Conservation (phyloP, 2,113 vertebrate genomes). For the Cryptoleucopteryx plumbea region DNA sequence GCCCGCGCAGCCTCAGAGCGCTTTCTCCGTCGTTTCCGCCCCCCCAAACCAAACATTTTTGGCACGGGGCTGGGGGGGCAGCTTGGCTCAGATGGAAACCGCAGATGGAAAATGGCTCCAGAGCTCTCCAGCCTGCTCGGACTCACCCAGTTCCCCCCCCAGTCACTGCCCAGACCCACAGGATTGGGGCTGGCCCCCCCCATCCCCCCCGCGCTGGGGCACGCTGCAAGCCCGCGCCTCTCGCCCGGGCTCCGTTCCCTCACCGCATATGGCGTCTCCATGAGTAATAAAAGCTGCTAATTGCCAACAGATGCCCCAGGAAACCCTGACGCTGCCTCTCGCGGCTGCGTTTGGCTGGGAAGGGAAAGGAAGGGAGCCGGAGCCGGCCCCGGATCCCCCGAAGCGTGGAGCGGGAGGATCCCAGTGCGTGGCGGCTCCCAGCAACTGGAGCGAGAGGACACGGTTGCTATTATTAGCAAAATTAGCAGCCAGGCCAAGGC, state of each 20-base stretch:
- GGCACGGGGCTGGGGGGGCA: neutral
- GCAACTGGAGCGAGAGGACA: neutral
- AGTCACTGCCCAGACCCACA: rapidly evolving
- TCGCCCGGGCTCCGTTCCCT: slow-evolving; percentile 54
- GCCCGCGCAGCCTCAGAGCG: neutral
- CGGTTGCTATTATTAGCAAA: neutral
- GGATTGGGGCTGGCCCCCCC: rapidly evolving
- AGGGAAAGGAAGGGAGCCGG: neutral
- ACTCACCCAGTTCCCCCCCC: rapidly evolving
- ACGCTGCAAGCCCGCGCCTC: neutral
- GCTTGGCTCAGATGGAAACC: neutral
- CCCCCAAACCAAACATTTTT: neutral
- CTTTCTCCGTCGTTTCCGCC: neutral
- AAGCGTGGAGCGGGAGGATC: neutral
- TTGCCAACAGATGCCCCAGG: slow-evolving; percentile 74
- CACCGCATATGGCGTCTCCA: slow-evolving; percentile 65
- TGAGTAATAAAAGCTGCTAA: slow-evolving; percentile 71
- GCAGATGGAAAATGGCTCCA: neutral
- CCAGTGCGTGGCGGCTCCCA: neutral
- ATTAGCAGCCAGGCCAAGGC: neutral
- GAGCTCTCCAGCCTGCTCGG: neutral
- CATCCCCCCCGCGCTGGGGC: rapidly evolving
- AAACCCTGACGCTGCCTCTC: slow-evolving; percentile 36
- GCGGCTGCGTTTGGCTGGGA: neutral
- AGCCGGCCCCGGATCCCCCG: neutral